Evolutionary conservation across 2,113 vertebrate genomes (phyloP), one percentile per base, ranked within the genome.

Genomic region (Corydoras maculifer): DNA sequence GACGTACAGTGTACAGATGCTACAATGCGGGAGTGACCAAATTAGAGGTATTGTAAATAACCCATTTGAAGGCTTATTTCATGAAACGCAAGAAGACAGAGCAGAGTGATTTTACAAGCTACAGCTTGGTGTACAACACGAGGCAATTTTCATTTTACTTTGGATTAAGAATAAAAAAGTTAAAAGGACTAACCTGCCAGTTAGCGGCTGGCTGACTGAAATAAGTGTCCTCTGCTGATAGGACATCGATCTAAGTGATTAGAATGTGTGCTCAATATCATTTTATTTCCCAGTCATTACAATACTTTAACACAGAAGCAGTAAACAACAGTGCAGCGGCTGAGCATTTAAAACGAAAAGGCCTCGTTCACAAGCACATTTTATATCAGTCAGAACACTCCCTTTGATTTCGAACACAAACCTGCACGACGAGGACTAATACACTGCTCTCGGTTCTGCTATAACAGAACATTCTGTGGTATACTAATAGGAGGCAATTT

Each of bases 201-300:
- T 91, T 92, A 92, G 93, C 92, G 92, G 93, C 93, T 88, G 92
- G 92, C 91, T 92, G 92, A 92, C 91, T 92, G 94, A 94, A 92
- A 92, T 93, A 93, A 94, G 91, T 93, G 93, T 93, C 93, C 91
- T 94, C 92, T 94, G 93, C 91, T 92, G 81, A 83, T 83, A 94
- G 92, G 92, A 91, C 91, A 91, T 94, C 92, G 92, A 94, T 94
- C 92, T 94, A 93, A 92, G 92, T 91, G 93, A 94, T 94, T 93
- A 93, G 91, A 94, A 94, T 91, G 91, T 90, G 92, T 88, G 92
- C 93, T 94, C 92, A 93, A 93, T 93, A 90, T 91, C 92, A 93
- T 90, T 89, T 90, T 91, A 91, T 90, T 90, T 91, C 90, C 89
- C 89, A 93, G 91, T 91, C 90, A 94, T 91, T 92, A 91, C 91